Base-by-base conservation (phyloP, 2,888 invertebrate species). In the Shargacucullia verbasci region DNA sequence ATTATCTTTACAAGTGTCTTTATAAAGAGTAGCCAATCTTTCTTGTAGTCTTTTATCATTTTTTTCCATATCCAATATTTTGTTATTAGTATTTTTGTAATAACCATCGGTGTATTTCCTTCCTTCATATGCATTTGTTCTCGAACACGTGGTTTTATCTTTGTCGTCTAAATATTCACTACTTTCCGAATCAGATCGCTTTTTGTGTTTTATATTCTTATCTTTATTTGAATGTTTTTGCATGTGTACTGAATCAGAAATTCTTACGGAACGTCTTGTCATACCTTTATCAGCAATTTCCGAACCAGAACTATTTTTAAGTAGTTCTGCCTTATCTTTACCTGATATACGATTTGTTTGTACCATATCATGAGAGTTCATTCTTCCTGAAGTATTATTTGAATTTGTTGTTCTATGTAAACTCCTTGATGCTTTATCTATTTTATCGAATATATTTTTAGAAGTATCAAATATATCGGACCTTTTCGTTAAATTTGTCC, bases 41-140 rank as follows among this genome's bases (percentile, higher is more conserved):
- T 81, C 80, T 3, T 78, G 83, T 55, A 93, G 76, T 15, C 63
- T 76, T 29, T 34, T 46, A 62, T 93, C 93, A 73, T 92, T 85
- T 73, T 79, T 71, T 66, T 93, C 93, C 87, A 92, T 82, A 64
- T 86, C 73, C 20, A 59, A 56, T 52, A 93, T 90, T 81, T 87
- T 91, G 39, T 64, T 40, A 73, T 91, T 83, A 13, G 85, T 88
- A 37, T 63, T 69, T 33, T 63, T 56, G 70, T 94, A 93, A 78
- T 90, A 86, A 12, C 59, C 65, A 55, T 83, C 60, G 31, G 52
- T 71, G 69, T 76, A 86, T 69, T 89, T 89, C 78, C 92, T 83
- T 14, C 85, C 85, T 29, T 13, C 41, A 64, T 84, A 92, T 35
- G 69, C 68, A 38, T 49, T 72, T 14, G 79, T 72, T 78, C 92